Base-by-base conservation (phyloP, 2,888 invertebrate species). In the Drosophila aldrichi region DNA sequence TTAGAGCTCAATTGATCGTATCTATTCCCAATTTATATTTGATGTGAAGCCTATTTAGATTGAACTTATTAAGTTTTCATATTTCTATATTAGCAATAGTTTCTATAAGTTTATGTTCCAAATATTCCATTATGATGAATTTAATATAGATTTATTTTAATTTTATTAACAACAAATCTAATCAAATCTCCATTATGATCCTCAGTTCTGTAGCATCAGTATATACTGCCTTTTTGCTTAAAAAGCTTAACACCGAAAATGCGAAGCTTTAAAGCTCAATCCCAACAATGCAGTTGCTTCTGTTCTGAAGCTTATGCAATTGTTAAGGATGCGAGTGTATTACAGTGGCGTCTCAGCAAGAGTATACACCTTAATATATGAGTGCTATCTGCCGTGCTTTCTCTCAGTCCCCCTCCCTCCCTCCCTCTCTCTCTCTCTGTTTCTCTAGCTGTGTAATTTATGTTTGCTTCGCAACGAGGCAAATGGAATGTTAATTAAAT, bases 401-500 rank as follows among this genome's bases (percentile, higher is more conserved):
- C 18, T 7, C 1, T 10, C 8, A 1, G 9, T 14, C 40, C 49
- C 0, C 10, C 8, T 41, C 29, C 2, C 2, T 40, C 20, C 10
- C 10, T 61, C 44, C 32, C 12, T 48, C 1, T 16, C 5, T 32
- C 25, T 3, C 34, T 34, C 29, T 16, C 14, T 62, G 38, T 43
- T 29, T 32, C 29, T 32, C 29, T 49, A 32, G 12, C 48, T 32
- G 12, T 34, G 44, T 55, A 40, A 46, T 54, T 62, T 55, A 43
- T 43, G 54, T 65, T 68, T 67, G 65, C 55, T 52, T 38, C 25
- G 59, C 43, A 78, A 65, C 61, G 22, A 70, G 61, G 41, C 51
- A 63, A 77, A 44, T 52, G 82, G 60, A 79, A 85, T 82, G 80
- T 79, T 85, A 88, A 82, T 88, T 85, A 88, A 88, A 78, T 69